Base-by-base conservation (phyloP, 2,113 vertebrate species). In the Rhegmatorhina hoffmannsi region DNA sequence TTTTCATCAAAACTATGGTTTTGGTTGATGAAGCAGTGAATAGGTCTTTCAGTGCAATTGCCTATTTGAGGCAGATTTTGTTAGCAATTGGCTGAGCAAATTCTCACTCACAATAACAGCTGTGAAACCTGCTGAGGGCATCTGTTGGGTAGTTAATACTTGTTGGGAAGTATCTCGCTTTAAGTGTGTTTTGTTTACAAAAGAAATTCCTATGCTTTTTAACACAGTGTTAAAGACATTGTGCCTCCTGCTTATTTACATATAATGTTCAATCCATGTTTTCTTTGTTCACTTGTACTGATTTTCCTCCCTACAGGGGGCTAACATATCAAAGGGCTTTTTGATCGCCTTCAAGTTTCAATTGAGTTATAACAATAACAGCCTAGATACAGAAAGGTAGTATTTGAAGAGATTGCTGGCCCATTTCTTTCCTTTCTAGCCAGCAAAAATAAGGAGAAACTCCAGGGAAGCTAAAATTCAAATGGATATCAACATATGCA, bases 71-170 rank as follows among this genome's bases (percentile, higher is more conserved):
- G 33, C 18, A 6, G 76, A 87, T 96, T 95, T 86, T 81, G 87
- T 50, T 40, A 55, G 86, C 90, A 94, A 97, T 85, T 78, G 96
- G 77, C 91, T 96, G 92, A 92, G 85, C 77, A 66, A 96, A 93
- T 89, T 83, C 79, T 67, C 59, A 62, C 87, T 93, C 67, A 25
- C 70, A 90, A 2, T 38, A 87, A 81, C 94, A 97, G 96, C 95
- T 97, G 91, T 85, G 92, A 94, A 94, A 92, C 96, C 97, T 62
- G 96, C 96, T 96, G 96, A 93, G 97, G 94, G 94, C 95, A 96
- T 94, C 95, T 97, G 97, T 43, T 84, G 83, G 70, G 80, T 85
- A 69, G 85, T 96, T 95, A 96, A 89, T 94, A 85, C 74, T 96
- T 66, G 59, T 93, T 92, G 92, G 87, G 77, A 96, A 96, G 87